phyloP scores from a whole-genome alignment of 2,888 invertebrate genomes.

The Biston stratarius region DNA sequence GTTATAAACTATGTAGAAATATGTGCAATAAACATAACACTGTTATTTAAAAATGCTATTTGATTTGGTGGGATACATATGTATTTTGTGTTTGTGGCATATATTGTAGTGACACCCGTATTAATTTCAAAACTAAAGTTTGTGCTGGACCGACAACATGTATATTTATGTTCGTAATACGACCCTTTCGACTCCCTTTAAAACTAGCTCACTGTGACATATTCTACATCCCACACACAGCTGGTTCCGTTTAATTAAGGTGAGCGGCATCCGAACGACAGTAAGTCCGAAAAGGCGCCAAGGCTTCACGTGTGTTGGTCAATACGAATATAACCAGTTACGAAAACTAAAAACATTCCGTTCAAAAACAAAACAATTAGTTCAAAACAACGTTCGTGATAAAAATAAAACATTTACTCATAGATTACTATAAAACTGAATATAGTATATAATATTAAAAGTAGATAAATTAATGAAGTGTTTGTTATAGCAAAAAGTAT shows the following conservation, averaged over 20 bases:
- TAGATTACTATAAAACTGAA: background rate
- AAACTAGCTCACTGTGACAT: background rate
- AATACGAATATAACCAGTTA: slow-evolving; percentile 9
- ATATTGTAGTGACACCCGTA: too few relatives aligned
- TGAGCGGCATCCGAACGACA: slow-evolving; percentile 10
- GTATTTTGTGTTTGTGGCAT: too few relatives aligned
- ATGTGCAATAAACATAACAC: too few relatives aligned
- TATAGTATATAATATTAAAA: background rate
- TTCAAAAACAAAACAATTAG: background rate
- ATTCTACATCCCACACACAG: background rate
- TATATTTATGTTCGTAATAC: too few relatives aligned
- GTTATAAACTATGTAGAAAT: too few relatives aligned
- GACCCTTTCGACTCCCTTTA: background rate
- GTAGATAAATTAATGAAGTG: background rate
- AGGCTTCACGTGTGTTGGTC: slow-evolving; percentile 22
- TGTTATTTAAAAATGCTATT: too few relatives aligned
- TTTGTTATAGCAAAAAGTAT: background rate
- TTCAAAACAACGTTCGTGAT: background rate
- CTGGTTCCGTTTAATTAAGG: slow-evolving; percentile 22
- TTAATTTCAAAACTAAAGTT: too few relatives aligned
- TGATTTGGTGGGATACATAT: too few relatives aligned
- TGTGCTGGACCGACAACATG: too few relatives aligned
- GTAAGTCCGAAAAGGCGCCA: background rate
- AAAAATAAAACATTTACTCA: background rate
- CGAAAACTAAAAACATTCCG: slow-evolving; percentile 15